phyloP scores from a whole-genome alignment of 2,888 invertebrate species.

The Torymus aiolomorphi region DNA sequence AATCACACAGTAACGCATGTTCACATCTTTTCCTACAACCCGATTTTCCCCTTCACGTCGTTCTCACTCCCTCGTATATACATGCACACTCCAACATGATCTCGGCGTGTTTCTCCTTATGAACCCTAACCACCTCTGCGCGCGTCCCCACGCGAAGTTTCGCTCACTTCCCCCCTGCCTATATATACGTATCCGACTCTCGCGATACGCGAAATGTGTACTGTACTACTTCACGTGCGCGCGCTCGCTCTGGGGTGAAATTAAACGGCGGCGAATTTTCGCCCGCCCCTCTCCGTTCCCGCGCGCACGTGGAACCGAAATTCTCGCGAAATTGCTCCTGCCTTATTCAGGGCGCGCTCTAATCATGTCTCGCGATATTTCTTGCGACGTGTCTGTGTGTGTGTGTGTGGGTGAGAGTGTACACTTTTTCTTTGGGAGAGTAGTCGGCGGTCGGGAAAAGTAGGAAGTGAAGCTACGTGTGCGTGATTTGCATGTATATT shows the following conservation, averaged over 20 bases:
- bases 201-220: conserved; percentile 42
- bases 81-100: neutral
- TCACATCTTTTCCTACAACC: too few species aligned
- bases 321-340: conserved; percentile 69
- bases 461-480: too few species aligned
- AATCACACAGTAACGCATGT: too few species aligned
- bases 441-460: too few species aligned
- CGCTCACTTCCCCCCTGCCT: neutral
- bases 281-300: neutral
- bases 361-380: conserved; percentile 18
- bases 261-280: conserved; percentile 53
- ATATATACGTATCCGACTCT: neutral
- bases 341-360: conserved; percentile 68
- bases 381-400: conserved; percentile 30
- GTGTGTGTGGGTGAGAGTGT: conserved; percentile 19
- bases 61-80: neutral
- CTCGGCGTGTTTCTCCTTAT: conserved; percentile 10
- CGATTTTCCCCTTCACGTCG: too few species aligned
- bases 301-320: conserved; percentile 6
- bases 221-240: conserved; percentile 19
- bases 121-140: conserved; percentile 13
- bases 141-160: conserved; percentile 10
- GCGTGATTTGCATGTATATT: too few species aligned
- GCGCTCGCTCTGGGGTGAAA: conserved; percentile 53
- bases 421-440: neutral